Evolutionary conservation across 2,888 invertebrate species (phyloP).

Genomic region (Agelastica alni): DNA sequence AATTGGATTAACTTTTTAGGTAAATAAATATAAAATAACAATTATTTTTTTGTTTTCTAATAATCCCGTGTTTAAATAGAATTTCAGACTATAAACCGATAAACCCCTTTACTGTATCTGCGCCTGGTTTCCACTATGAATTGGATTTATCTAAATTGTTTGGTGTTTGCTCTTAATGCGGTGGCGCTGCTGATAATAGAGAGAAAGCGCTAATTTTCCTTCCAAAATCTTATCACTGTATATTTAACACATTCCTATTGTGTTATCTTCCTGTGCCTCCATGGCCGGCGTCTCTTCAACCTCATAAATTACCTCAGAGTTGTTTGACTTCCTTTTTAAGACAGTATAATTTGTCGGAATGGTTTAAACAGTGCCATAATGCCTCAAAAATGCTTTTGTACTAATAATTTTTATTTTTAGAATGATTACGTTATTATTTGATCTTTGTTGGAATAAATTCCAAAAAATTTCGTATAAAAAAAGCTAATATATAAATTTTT

Average conservation of each 20-base stretch:
- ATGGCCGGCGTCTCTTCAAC: slow-evolving; percentile 20
- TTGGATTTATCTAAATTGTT: slow-evolving; percentile 53
- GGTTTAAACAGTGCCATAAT: background rate
- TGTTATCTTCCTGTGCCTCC: slow-evolving; percentile 40
- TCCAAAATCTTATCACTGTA: slow-evolving; percentile 37
- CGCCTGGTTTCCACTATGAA: slow-evolving; percentile 41
- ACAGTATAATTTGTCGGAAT: slow-evolving; percentile 14
- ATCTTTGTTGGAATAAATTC: too few species aligned
- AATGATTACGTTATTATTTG: too few species aligned
- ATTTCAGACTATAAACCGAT: too few species aligned
- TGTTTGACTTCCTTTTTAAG: slow-evolving; percentile 16
- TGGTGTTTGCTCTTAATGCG: slow-evolving; percentile 34
- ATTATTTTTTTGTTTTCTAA: too few species aligned
- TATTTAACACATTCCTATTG: slow-evolving; percentile 45
- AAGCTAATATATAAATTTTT: too few species aligned
- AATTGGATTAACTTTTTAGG: too few species aligned
- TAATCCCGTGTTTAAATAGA: too few species aligned
- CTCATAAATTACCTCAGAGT: slow-evolving; percentile 15
- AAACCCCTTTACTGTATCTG: background rate
- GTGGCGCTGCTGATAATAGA: slow-evolving; percentile 34
- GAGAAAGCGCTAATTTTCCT: slow-evolving; percentile 40
- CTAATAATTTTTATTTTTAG: too few species aligned
- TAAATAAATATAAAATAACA: too few species aligned
- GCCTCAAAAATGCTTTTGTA: background rate
- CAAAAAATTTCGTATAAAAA: too few species aligned